Evolutionary conservation across 2,113 vertebrate genomes (phyloP).

Genomic region (Heterotis niloticus): DNA sequence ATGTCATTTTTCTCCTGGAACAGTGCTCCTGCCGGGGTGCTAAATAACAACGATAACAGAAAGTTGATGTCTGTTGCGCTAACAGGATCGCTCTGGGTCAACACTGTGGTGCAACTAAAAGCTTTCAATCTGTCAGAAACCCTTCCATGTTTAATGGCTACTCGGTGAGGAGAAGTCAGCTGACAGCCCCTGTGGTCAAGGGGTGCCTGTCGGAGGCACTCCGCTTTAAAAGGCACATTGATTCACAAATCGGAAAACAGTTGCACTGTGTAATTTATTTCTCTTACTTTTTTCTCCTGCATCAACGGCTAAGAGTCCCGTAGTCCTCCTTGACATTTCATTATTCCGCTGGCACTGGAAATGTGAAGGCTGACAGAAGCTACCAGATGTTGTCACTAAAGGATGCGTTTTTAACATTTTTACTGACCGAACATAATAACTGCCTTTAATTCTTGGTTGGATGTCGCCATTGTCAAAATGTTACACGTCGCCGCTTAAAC

Average conservation of each 20-base stretch:
- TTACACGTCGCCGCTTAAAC: too few relatives aligned
- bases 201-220: not conserved
- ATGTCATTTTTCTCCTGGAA: not conserved
- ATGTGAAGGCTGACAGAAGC: not conserved
- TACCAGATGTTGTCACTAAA: not conserved
- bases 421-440: too few relatives aligned
- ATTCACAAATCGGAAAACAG: slow-evolving; percentile 56
- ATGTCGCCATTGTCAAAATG: too few relatives aligned
- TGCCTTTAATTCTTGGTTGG: too few relatives aligned
- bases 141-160: slow-evolving; percentile 31
- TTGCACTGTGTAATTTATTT: slow-evolving; percentile 2
- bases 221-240: slow-evolving; percentile 75
- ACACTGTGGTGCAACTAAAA: slow-evolving; percentile 7
- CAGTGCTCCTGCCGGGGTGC: not conserved
- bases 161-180: slow-evolving; percentile 35
- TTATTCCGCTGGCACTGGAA: not conserved
- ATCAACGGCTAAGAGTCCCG: not conserved
- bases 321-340: slow-evolving; percentile 8
- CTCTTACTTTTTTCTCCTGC: not conserved
- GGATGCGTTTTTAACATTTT: not conserved
- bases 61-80: not conserved
- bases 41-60: not conserved
- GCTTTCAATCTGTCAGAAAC: slow-evolving; percentile 25
- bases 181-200: slow-evolving; percentile 29
- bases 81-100: not conserved